phyloP scores from a whole-genome alignment of 2,797 vertebrate species.

The Liasis olivaceus region DNA sequence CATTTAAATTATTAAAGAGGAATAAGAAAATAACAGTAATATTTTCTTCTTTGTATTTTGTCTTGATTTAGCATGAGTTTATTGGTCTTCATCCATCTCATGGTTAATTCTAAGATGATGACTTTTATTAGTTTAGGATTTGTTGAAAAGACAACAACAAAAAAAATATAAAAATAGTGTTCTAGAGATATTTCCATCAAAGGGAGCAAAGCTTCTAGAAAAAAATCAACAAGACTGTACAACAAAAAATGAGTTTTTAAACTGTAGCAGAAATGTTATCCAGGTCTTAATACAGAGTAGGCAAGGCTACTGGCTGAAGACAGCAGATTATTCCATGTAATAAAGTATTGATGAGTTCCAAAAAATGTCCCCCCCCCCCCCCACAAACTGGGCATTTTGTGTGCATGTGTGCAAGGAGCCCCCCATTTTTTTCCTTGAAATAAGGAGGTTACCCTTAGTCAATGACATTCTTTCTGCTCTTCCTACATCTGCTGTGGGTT shows the following conservation, averaged over 20 bases:
- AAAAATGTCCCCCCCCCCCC: fast-evolving
- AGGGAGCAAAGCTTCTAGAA: background rate
- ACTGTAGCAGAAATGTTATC: background rate
- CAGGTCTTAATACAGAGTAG: background rate
- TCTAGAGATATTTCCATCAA: background rate
- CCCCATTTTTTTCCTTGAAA: conserved; percentile 6
- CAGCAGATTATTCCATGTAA: background rate
- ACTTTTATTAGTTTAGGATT: background rate
- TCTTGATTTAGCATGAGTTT: background rate
- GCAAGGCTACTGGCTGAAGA: background rate
- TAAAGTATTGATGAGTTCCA: background rate
- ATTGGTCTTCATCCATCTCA: background rate
- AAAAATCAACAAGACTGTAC: background rate
- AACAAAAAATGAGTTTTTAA: background rate
- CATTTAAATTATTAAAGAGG: background rate
- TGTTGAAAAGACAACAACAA: background rate
- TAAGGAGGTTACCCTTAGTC: conserved; percentile 54
- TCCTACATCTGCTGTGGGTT: conserved; percentile 60
- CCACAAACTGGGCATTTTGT: background rate
- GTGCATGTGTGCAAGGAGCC: background rate
- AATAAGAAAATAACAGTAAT: background rate
- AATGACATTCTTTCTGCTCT: conserved; percentile 63
- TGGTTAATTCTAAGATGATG: background rate
- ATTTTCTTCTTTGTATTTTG: background rate
- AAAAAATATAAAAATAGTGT: background rate